A percentile compares a stretch with the other conserved stretches of the same genome.
Evolutionary conservation across 2,888 invertebrate genomes (phyloP).

Genomic region (Catotricha subobsoleta): DNA sequence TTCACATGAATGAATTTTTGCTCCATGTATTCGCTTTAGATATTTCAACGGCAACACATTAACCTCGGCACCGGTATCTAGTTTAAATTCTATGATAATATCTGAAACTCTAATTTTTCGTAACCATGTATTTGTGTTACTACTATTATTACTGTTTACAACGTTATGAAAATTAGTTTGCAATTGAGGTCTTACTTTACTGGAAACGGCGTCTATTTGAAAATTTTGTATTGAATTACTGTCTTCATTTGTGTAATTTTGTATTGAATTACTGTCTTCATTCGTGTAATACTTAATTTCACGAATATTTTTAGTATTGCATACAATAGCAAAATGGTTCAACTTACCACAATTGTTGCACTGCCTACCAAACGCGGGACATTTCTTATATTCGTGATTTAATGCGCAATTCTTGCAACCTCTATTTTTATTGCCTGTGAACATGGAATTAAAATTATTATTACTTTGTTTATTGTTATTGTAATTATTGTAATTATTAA

Average conservation of each 20-base stretch:
- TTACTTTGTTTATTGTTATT: not conserved
- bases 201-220: too few relatives aligned
- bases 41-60: constrained; percentile 7
- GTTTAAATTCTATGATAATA: constrained; percentile 5
- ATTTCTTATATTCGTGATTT: constrained; percentile 1
- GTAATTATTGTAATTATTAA: not conserved
- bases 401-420: not conserved
- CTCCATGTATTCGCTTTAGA: not conserved
- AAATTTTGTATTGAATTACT: too few relatives aligned
- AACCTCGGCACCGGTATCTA: constrained; percentile 8
- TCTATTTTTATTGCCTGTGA: not conserved
- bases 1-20: not conserved
- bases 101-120: constrained; percentile 1
- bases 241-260: not conserved
- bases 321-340: constrained; percentile 6
- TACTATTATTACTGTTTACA: too few relatives aligned
- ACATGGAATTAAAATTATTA: not conserved
- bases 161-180: too few relatives aligned
- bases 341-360: constrained; percentile 5
- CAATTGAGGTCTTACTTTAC: too few relatives aligned
- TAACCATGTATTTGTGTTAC: too few relatives aligned
- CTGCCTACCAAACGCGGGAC: constrained; percentile 6
- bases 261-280: not conserved
- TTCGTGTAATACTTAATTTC: not conserved
- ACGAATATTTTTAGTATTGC: not conserved